Conservation (phyloP, 1,140 invertebrate species). For the Aplysia californica region DNA sequence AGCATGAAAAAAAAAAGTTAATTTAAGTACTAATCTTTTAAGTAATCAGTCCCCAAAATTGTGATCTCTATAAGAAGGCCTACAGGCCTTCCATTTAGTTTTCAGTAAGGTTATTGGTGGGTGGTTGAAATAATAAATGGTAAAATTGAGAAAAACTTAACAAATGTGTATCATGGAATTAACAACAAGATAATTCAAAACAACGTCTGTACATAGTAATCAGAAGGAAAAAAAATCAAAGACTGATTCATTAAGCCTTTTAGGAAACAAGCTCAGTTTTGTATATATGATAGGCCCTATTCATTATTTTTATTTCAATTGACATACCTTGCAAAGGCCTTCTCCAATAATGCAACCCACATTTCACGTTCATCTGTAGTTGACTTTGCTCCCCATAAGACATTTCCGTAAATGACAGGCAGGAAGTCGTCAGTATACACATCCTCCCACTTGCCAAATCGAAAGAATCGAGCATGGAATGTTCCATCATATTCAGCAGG, state of each 20-base stretch:
- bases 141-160: too few species aligned
- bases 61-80: too few species aligned
- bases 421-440: conserved; percentile 81
- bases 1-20: too few species aligned
- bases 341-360: conserved; percentile 78
- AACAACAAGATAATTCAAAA: too few species aligned
- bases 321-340: conserved; percentile 84
- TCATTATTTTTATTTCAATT: too few species aligned
- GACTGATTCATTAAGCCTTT: not conserved
- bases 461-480: conserved; percentile 80
- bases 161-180: too few species aligned
- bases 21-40: too few species aligned
- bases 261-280: not conserved
- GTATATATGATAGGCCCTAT: not conserved
- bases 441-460: conserved; percentile 82
- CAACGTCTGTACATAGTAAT: too few species aligned
- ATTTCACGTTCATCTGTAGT: conserved; percentile 64
- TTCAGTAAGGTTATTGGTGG: too few species aligned
- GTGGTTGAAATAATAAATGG: too few species aligned
- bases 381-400: conserved; percentile 68
- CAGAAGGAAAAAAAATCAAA: not conserved
- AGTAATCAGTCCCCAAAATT: too few species aligned
- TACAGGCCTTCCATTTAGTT: too few species aligned
- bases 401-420: conserved; percentile 72
- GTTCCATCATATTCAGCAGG: conserved; percentile 58